Percentiles rank a stretch among this genome's conserved stretches.
These are phyloP conservation scores for Platerodrilus igneus DNA, from an alignment of 2,888 invertebrate species.

Conservation along the genomic window DNA sequence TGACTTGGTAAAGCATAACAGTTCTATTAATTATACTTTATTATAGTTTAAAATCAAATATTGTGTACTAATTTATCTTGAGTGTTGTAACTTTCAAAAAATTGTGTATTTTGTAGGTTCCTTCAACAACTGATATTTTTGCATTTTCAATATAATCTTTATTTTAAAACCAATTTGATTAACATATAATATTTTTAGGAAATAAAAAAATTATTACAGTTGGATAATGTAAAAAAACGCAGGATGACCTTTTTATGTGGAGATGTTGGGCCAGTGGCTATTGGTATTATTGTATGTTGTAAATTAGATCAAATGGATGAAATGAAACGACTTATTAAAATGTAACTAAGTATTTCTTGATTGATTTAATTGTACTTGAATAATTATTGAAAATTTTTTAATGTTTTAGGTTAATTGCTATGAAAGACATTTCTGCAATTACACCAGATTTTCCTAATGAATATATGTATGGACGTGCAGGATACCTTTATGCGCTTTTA, in stretches of 20 bases:
- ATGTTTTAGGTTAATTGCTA: conserved; percentile 52
- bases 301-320: conserved; percentile 54
- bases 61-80: too few relatives aligned
- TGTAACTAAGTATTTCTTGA: conserved; percentile 44
- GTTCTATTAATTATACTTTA: too few relatives aligned
- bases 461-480: conserved; percentile 77
- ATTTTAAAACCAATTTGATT: too few relatives aligned
- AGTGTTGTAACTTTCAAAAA: too few relatives aligned
- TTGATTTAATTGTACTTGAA: conserved; percentile 3
- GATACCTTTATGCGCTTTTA: conserved; percentile 74
- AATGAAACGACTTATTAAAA: conserved; percentile 50
- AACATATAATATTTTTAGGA: conserved; percentile 41
- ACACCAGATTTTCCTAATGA: conserved; percentile 66
- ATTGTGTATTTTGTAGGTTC: too few relatives aligned
- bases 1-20: too few relatives aligned
- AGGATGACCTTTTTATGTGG: conserved; percentile 66
- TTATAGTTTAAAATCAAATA: too few relatives aligned
- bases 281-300: conserved; percentile 57
- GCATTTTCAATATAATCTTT: too few relatives aligned
- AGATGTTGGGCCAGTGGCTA: conserved; percentile 61
- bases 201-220: conserved; percentile 47
- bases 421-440: conserved; percentile 54
- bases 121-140: too few relatives aligned
- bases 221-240: conserved; percentile 47
- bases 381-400: conserved; percentile 12